Evolutionary conservation across 2,113 vertebrate genomes (phyloP).

Genomic region (Motacilla tschutschensis): DNA sequence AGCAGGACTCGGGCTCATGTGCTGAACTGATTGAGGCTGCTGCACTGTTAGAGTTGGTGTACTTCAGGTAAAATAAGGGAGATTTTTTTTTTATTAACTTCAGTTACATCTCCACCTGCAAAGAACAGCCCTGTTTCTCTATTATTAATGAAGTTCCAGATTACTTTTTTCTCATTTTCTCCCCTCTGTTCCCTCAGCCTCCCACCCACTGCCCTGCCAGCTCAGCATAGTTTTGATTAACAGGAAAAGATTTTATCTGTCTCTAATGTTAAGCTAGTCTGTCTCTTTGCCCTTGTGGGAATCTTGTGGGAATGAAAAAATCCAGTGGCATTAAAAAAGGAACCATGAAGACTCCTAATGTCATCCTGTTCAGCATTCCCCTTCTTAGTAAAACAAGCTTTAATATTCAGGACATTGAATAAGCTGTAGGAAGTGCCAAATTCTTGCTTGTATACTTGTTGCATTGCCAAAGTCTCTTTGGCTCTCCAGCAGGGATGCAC

Average conservation of each 20-base stretch:
- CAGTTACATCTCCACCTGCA: not conserved
- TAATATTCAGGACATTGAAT: constrained; percentile 40
- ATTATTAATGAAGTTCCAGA: not conserved
- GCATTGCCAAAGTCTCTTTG: constrained; percentile 46
- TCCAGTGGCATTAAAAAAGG: constrained; percentile 7
- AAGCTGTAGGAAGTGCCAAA: not conserved
- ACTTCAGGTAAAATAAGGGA: not conserved
- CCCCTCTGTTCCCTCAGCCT: not conserved
- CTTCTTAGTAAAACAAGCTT: constrained; percentile 43
- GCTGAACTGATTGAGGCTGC: not conserved
- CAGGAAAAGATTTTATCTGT: not conserved
- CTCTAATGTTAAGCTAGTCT: not conserved
- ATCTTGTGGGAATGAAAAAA: constrained; percentile 17
- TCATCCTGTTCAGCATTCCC: constrained; percentile 32
- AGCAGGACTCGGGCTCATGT: not conserved
- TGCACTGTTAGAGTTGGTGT: not conserved
- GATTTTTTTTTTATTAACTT: not conserved
- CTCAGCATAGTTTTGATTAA: constrained; percentile 11
- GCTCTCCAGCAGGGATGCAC: constrained; percentile 43
- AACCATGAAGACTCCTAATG: constrained; percentile 18
- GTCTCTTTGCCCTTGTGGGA: not conserved
- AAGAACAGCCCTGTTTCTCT: not conserved
- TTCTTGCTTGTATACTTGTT: constrained; percentile 24
- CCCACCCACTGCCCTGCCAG: not conserved
- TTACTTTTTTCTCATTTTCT: not conserved